Conservation (phyloP, 2,797 vertebrate species). For the Cercopithecus hamlyni region DNA sequence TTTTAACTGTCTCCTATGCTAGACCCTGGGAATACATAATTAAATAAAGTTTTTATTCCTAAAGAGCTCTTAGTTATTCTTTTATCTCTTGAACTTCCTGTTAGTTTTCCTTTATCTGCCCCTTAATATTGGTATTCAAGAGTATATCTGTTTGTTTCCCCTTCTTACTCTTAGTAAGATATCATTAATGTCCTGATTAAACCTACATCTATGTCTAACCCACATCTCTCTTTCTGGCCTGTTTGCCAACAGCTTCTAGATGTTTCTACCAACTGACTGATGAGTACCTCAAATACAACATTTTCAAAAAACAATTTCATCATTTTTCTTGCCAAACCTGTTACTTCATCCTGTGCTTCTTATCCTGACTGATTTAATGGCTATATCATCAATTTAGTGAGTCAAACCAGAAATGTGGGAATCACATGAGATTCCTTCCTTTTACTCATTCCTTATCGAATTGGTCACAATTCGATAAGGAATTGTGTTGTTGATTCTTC, state of each 20-base stretch:
- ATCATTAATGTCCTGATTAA: neutral
- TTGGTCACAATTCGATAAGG: neutral
- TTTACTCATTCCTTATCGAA: neutral
- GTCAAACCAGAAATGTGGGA: neutral
- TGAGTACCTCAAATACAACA: neutral
- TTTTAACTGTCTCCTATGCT: neutral
- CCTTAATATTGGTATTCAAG: neutral
- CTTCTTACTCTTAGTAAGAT: neutral
- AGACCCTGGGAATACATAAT: neutral
- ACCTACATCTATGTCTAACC: neutral
- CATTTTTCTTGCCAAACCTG: conserved; percentile 4
- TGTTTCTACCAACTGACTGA: neutral
- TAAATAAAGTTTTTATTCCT: neutral
- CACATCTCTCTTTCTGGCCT: neutral
- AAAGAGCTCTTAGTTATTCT: neutral
- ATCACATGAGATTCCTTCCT: neutral
- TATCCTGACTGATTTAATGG: conserved; percentile 30
- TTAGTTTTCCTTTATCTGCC: conserved; percentile 25
- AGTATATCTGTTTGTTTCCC: conserved; percentile 22
- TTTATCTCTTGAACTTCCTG: neutral
- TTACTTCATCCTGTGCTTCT: conserved; percentile 29
- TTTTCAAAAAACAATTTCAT: neutral
- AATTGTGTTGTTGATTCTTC: neutral
- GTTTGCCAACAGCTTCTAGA: neutral
- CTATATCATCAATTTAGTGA: neutral